These are phyloP conservation scores for Anastrepha obliqua DNA, from an alignment of 1,140 invertebrate genomes.

Conservation along the genomic window DNA sequence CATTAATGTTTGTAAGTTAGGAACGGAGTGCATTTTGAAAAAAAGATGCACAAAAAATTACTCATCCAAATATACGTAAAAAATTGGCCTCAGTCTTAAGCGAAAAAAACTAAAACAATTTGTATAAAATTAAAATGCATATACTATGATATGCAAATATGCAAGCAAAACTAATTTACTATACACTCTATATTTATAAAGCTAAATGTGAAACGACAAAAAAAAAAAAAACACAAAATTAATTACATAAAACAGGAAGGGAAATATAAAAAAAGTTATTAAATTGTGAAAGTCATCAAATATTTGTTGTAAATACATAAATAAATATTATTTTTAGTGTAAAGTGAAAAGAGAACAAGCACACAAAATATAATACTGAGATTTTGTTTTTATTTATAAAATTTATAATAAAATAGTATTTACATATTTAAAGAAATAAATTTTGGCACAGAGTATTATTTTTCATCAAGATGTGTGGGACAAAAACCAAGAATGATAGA, in stretches of 20 bases:
- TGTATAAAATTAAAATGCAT: conserved; percentile 55
- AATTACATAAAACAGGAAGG: background rate
- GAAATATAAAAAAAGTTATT: conserved; percentile 31
- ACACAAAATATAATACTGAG: conserved; percentile 70
- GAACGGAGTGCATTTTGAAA: too few species aligned
- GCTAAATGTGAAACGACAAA: conserved; percentile 11
- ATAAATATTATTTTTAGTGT: conserved; percentile 68
- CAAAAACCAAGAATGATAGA: too few species aligned
- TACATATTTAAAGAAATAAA: conserved; percentile 66
- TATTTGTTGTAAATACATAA: conserved; percentile 72
- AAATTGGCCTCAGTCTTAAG: conserved; percentile 72
- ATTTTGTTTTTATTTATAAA: conserved; percentile 74
- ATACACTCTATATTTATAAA: conserved; percentile 46
- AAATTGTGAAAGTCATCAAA: conserved; percentile 38
- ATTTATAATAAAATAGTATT: conserved; percentile 74
- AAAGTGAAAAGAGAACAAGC: conserved; percentile 60
- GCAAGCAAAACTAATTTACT: conserved; percentile 11
- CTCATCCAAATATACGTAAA: conserved; percentile 69
- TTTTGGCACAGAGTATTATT: background rate
- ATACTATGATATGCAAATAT: background rate
- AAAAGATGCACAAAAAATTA: too few species aligned
- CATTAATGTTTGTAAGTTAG: too few species aligned
- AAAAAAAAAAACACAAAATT: background rate
- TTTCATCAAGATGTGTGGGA: background rate
- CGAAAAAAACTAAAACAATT: conserved; percentile 62